Evolutionary conservation across 2,888 invertebrate species (phyloP).

Genomic region (Cheilosia vernalis): DNA sequence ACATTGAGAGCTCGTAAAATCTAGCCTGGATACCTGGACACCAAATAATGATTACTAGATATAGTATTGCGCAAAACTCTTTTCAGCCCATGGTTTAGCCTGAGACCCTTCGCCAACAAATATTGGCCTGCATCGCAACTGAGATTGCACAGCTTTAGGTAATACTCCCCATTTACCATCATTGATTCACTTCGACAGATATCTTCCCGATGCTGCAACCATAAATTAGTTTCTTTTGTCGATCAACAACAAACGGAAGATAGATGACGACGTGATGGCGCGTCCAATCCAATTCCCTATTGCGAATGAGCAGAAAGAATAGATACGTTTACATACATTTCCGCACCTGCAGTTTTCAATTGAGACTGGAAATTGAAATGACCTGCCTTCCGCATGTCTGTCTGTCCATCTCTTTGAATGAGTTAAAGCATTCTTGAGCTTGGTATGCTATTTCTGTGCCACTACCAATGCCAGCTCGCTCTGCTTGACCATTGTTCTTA

Average conservation of each 20-base stretch:
- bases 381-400: constrained; percentile 28
- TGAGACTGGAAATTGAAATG: constrained; percentile 31
- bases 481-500: not conserved
- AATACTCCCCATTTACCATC: not conserved
- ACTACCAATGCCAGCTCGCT: not conserved
- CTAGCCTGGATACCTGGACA: no score
- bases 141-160: no score
- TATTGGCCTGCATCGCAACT: no score
- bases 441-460: not conserved
- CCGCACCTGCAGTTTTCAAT: constrained; percentile 32
- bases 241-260: not conserved
- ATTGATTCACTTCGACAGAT: not conserved
- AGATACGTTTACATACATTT: constrained; percentile 2
- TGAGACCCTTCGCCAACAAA: no score
- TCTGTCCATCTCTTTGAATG: not conserved
- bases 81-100: no score
- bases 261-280: constrained; percentile 33
- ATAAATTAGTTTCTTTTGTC: constrained; percentile 30
- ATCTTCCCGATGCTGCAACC: not conserved
- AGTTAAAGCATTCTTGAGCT: not conserved
- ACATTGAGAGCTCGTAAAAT: no score
- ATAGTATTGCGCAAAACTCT: no score
- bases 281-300: constrained; percentile 7
- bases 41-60: no score
- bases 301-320: constrained; percentile 8